A percentile compares a stretch with the other conserved stretches of the same genome.
These are phyloP conservation scores for Syngnathus scovelli DNA, from an alignment of 2,113 vertebrate genomes.

Conservation along the genomic window DNA sequence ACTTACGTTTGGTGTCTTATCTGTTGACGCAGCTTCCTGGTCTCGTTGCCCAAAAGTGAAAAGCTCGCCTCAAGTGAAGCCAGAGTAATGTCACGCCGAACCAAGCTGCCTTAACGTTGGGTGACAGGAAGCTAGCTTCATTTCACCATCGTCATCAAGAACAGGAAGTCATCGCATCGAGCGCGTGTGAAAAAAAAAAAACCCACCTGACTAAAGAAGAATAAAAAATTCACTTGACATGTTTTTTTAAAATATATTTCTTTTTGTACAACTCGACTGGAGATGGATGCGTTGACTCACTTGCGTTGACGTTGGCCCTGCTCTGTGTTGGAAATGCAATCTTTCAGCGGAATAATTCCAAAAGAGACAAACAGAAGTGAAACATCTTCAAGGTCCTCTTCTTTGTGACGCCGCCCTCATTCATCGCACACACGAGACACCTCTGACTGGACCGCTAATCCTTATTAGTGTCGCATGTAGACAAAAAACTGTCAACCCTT, in stretches of 20 bases:
- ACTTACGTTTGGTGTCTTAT: constrained; percentile 74
- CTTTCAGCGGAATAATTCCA: neutral
- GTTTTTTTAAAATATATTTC: neutral
- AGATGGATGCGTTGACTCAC: neutral
- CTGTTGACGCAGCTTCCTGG: constrained; percentile 76
- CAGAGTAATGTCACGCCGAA: constrained; percentile 77
- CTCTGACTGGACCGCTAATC: neutral
- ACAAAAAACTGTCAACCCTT: no score
- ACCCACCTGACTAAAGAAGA: neutral
- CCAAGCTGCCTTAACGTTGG: constrained; percentile 70
- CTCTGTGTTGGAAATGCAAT: neutral
- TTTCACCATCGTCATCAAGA: constrained; percentile 57
- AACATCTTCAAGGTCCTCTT: constrained; percentile 19
- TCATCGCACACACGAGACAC: neutral
- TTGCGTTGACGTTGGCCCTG: neutral
- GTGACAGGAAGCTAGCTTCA: constrained; percentile 59
- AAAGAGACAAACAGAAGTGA: constrained; percentile 21
- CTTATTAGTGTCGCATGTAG: no score
- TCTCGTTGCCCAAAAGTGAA: constrained; percentile 64
- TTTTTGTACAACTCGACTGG: neutral
- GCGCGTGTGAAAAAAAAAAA: constrained; percentile 30
- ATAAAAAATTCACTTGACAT: neutral
- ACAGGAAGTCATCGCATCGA: constrained; percentile 55
- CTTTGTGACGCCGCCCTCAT: constrained; percentile 31
- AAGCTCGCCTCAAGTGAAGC: constrained; percentile 61